These are phyloP conservation scores for Calyptommatus sinebrachiatus DNA, from an alignment of 2,113 vertebrate species.

Conservation along the genomic window DNA sequence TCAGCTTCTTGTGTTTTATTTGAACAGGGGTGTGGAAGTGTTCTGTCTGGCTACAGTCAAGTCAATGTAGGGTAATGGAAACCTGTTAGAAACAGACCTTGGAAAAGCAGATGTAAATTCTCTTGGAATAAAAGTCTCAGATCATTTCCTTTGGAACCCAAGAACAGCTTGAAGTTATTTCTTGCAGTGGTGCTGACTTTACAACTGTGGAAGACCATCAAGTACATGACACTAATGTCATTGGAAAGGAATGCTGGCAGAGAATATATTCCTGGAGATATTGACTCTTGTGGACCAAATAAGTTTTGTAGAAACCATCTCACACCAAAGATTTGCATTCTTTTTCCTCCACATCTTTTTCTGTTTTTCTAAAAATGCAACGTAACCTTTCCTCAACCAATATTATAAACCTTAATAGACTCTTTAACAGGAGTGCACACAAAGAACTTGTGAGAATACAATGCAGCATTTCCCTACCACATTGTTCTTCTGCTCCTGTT, in stretches of 20 bases:
- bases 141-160: background rate
- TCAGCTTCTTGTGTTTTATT: background rate
- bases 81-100: background rate
- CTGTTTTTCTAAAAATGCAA: background rate
- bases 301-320: background rate
- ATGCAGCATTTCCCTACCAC: slow-evolving; percentile 37
- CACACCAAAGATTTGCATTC: background rate
- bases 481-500: slow-evolving; percentile 38
- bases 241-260: background rate
- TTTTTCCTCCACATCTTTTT: no score
- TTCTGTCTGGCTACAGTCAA: background rate
- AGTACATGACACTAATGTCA: fast-evolving
- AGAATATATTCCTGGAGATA: background rate
- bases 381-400: slow-evolving; percentile 41
- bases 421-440: slow-evolving; percentile 26
- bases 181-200: background rate
- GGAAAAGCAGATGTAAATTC: background rate
- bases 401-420: slow-evolving; percentile 34
- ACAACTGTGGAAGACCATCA: background rate
- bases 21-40: background rate
- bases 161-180: slow-evolving; percentile 4
- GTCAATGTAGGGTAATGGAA: background rate
- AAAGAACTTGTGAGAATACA: slow-evolving; percentile 51
- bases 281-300: slow-evolving; percentile 3
- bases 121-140: slow-evolving; percentile 3